Evolutionary conservation across 1,140 invertebrate genomes (phyloP), one percentile per base, ranked within the genome.

Genomic region (Drosophila lacertosa): DNA sequence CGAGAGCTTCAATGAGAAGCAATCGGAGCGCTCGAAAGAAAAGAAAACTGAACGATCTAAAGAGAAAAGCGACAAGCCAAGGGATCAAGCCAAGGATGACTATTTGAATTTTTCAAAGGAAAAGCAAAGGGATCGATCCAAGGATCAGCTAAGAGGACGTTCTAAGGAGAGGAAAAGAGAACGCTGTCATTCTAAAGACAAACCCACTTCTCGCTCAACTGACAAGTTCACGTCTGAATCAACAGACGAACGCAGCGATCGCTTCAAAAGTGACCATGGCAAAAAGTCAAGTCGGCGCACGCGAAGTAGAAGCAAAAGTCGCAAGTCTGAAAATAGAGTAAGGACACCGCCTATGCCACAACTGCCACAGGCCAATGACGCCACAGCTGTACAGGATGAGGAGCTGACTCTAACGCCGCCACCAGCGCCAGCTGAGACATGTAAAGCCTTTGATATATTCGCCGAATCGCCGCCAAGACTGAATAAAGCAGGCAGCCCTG

Each of bases 401-500:
- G 39, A 63, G 18, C 37, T n/a, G 5, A 15, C 16, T 45, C 35
- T 37, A 7, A 71, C 68, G 18, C 63, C 68, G 6, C 60, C 60
- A 7, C 10, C 26, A 13, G 35, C 55, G 20, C 15, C 39, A 3
- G 42, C 13, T 1, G 64, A 76, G 20, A 15, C 51, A 15, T 16
- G 50, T 13, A 72, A 74, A 50, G 37, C 44, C 0, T 80, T 65
- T 32, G 88, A 90, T 55, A 90, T 90, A 58, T 90, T 90, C 15
- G 88, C 88, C 32, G 88, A 90, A 26, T 90, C 88, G 10, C 88
- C 88, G 39, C 88, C 88, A 80, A 78, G 83, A 88, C 44, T 63
- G 64, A 88, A 58, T 54, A 77, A 72, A 59, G 58, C 57, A 3
- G 9, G 4, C 5, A 66, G 53, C 18, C 45, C 37, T 50, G 35